Conservation (phyloP, 2,797 vertebrate species). For the Danio choprae region DNA sequence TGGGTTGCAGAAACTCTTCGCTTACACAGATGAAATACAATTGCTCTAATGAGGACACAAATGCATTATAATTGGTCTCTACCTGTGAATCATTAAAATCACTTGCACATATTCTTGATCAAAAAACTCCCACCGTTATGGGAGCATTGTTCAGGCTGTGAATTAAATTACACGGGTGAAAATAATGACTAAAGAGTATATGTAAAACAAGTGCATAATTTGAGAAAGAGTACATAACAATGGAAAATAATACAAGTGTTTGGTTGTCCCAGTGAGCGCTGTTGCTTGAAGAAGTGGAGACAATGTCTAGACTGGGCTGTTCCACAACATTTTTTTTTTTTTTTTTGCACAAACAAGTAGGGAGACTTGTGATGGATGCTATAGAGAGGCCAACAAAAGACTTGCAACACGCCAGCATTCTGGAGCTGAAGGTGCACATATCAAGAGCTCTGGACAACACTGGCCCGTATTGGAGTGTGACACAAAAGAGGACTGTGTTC, state of each 20-base stretch:
- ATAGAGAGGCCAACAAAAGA: slow-evolving; percentile 16
- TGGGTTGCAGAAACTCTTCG: neutral
- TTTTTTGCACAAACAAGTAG: slow-evolving; percentile 25
- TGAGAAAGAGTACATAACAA: neutral
- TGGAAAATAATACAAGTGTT: neutral
- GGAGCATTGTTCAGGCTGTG: neutral
- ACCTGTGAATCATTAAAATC: slow-evolving; percentile 30
- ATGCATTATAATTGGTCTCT: slow-evolving; percentile 28
- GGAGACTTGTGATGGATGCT: slow-evolving; percentile 2
- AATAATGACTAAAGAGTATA: slow-evolving; percentile 1
- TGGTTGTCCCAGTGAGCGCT: neutral
- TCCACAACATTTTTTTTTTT: neutral
- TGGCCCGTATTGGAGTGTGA: neutral
- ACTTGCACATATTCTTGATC: neutral
- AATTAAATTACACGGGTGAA: slow-evolving; percentile 1
- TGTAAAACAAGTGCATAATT: slow-evolving; percentile 15
- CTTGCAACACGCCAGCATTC: slow-evolving; percentile 19
- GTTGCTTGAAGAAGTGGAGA: neutral
- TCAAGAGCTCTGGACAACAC: slow-evolving; percentile 24
- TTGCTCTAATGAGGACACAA: slow-evolving; percentile 1
- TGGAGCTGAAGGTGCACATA: slow-evolving; percentile 13
- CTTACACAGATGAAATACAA: neutral
- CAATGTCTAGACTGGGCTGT: slow-evolving; percentile 15
- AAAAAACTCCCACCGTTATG: slow-evolving; percentile 4
- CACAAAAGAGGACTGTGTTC: neutral